These are phyloP conservation scores for Falco columbarius DNA, from an alignment of 2,797 vertebrate genomes.

Conservation along the genomic window DNA sequence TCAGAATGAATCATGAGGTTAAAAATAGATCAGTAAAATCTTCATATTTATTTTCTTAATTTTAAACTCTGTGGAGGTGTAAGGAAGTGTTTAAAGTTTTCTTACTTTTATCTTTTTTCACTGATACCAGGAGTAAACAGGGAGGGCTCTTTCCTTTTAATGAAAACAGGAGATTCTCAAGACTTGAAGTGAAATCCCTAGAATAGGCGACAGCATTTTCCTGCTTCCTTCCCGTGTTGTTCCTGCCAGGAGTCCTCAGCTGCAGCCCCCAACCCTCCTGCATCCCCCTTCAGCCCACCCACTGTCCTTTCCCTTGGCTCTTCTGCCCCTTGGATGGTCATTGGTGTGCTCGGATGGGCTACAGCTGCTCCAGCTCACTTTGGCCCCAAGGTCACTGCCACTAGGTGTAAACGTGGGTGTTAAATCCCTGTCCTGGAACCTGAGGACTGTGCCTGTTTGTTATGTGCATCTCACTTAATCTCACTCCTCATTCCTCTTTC, in stretches of 20 bases:
- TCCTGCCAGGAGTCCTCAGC: not conserved
- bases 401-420: not conserved
- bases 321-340: fast-evolving
- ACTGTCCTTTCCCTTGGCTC: fast-evolving
- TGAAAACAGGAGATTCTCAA: conserved; percentile 26
- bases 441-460: not conserved
- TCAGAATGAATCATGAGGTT: not conserved
- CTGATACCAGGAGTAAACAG: conserved; percentile 30
- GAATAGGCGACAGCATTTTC: conserved; percentile 2
- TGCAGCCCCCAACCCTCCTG: not conserved
- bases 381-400: not conserved
- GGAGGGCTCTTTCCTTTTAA: not conserved
- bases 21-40: conserved; percentile 14
- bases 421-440: not conserved
- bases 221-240: not conserved
- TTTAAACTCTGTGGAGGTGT: not conserved
- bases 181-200: conserved; percentile 13
- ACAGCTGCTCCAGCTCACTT: not conserved
- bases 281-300: not conserved
- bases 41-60: not conserved
- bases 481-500: not conserved
- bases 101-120: conserved; percentile 15
- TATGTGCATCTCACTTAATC: not conserved
- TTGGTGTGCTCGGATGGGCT: not conserved
- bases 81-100: conserved; percentile 8